Evolutionary conservation across 2,113 vertebrate genomes (phyloP).

Genomic region (Cranoglanis bouderius): DNA sequence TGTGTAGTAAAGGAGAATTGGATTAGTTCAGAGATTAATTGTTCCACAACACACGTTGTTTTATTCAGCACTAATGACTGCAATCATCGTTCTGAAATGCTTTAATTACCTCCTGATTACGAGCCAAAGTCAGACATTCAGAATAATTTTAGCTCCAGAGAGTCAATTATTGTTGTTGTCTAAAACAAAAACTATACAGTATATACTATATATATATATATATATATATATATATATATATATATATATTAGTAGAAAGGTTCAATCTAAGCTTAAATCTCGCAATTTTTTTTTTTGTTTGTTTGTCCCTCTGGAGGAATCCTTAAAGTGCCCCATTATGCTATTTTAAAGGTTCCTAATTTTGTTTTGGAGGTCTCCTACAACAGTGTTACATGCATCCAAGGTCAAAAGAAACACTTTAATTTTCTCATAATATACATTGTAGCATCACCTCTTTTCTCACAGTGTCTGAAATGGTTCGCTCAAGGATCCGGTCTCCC

Average conservation of each 20-base stretch:
- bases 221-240: too few relatives aligned
- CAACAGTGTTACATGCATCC: too few relatives aligned
- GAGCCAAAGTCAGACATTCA: not conserved
- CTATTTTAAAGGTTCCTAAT: too few relatives aligned
- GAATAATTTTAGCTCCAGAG: not conserved
- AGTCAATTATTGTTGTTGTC: not conserved
- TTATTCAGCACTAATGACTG: not conserved
- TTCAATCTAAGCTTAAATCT: not conserved
- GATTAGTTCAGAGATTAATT: conserved; percentile 4
- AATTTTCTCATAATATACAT: too few relatives aligned
- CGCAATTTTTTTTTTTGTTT: too few relatives aligned
- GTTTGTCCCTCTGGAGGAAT: not conserved
- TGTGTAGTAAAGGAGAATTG: not conserved
- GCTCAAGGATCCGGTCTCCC: too few relatives aligned
- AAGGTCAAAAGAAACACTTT: too few relatives aligned
- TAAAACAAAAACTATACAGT: not conserved
- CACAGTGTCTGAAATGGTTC: too few relatives aligned
- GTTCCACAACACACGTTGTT: not conserved
- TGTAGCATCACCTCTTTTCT: too few relatives aligned
- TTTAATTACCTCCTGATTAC: not conserved
- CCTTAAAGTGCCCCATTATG: too few relatives aligned
- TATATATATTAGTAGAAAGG: not conserved
- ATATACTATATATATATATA: too few relatives aligned
- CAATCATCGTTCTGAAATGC: not conserved
- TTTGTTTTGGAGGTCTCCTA: too few relatives aligned